Percentiles rank a stretch among this genome's conserved stretches.
phyloP scores from a whole-genome alignment of 2,888 invertebrate genomes.

The Drosophila ustulata region DNA sequence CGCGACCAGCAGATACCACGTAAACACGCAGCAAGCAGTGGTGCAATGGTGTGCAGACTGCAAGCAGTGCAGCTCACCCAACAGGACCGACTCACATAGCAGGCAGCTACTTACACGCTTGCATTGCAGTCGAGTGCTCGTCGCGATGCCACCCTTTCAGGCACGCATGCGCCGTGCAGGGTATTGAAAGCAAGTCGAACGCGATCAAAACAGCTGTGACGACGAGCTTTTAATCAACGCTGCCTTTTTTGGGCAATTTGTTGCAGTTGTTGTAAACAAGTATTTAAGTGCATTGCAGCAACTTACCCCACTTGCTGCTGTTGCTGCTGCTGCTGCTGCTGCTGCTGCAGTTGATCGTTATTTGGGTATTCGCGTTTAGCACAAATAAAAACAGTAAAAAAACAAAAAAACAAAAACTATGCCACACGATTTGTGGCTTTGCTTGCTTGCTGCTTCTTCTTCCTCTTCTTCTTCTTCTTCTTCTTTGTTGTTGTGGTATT shows the following conservation, averaged over 20 bases:
- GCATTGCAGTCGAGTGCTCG: not conserved
- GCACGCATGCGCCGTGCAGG: not conserved
- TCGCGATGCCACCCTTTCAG: not conserved
- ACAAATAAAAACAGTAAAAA: conserved; percentile 23
- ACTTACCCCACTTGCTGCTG: conserved; percentile 23
- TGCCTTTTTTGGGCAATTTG: conserved; percentile 12
- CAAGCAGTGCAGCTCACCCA: not conserved
- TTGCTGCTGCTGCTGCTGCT: not conserved
- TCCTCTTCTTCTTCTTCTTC: conserved; percentile 2
- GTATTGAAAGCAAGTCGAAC: conserved; percentile 32
- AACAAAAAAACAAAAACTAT: conserved; percentile 30
- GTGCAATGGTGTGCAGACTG: not conserved
- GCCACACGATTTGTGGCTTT: conserved; percentile 21
- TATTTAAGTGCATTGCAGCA: conserved; percentile 23
- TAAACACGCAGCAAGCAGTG: conserved; percentile 7
- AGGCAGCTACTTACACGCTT: not conserved
- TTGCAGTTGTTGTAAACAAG: conserved; percentile 24
- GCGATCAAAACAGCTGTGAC: conserved; percentile 61
- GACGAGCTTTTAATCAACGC: conserved; percentile 32
- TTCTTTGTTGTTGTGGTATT: conserved; percentile 27
- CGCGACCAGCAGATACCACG: conserved; percentile 1
- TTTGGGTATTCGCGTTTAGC: conserved; percentile 9
- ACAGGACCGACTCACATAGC: not conserved
- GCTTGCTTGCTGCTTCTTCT: conserved; percentile 11
- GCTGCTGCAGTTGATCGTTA: conserved; percentile 26